Base-by-base conservation (phyloP, 2,113 vertebrate genomes). In the Litocranius walleri region DNA sequence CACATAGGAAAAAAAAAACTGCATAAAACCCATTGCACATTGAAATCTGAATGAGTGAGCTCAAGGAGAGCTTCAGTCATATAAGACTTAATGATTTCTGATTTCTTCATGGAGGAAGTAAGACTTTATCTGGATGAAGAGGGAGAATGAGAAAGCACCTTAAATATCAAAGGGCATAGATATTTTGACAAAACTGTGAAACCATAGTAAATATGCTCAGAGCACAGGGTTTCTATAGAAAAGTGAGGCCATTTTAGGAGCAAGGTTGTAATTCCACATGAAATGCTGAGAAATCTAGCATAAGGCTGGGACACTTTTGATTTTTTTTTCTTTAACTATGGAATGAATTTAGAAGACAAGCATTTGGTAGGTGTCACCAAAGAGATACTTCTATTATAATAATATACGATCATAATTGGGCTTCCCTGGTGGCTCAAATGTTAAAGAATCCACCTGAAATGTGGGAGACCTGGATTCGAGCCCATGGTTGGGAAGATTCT, bases 281-380 rank as follows among this genome's bases (percentile, higher is more conserved):
- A 78, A 87, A 67, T 88, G 3, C 27, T 71, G 61, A 36, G 85
- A 97, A 88, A 74, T 27, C 16, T 50, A 77, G 30, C 43, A 36
- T 4, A 48, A 25, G 17, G 43, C 29, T 80, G 6, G 1, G 30
- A 88, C 48, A 56, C 0, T 30, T 88, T 6, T 14, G 21, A 59
- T 25, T 57, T 50, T 52, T 57, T 30, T 40, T 40, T 36, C 91
- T 61, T 67, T 74, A 82, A 15, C 0, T 59, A 7, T 25, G 21
- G 19, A 77, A 93, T 61, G 2, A 81, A 93, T 67, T 81, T 94
- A 96, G 57, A 95, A 85, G n/a, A 88, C 29, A 90, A 57, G 1
- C 13, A 33, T 80, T 84, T 93, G 4, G 30, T 74, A 25, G 27
- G 1, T 21, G 2, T 67, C 43, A 56, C 17, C 40, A 93, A 93